phyloP scores from a whole-genome alignment of 2,888 invertebrate species.

The Chironomus riparius region DNA sequence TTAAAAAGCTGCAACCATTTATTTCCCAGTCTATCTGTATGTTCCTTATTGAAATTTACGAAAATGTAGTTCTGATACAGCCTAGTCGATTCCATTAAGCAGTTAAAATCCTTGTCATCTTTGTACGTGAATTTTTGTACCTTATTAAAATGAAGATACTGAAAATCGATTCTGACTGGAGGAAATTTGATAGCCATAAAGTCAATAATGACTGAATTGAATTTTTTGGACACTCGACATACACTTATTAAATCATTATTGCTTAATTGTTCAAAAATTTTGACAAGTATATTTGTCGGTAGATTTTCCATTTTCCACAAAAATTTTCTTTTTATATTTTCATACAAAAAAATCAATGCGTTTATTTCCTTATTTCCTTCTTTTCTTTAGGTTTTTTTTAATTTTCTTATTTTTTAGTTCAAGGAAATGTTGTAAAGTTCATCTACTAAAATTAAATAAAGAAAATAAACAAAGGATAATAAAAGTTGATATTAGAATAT shows the following conservation, averaged over 20 bases:
- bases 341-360: background rate
- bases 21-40: slow-evolving; percentile 17
- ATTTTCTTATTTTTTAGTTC: too few relatives aligned
- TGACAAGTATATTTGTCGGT: slow-evolving; percentile 5
- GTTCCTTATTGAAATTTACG: slow-evolving; percentile 15
- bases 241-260: background rate
- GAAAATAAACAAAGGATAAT: too few relatives aligned
- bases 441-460: too few relatives aligned
- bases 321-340: too few relatives aligned
- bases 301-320: background rate
- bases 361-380: background rate
- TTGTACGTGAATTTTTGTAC: slow-evolving; percentile 20
- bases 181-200: slow-evolving; percentile 15
- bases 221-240: background rate
- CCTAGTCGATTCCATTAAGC: background rate
- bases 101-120: slow-evolving; percentile 11
- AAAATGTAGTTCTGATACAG: slow-evolving; percentile 20
- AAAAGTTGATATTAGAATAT: too few relatives aligned
- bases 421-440: too few relatives aligned
- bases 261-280: background rate
- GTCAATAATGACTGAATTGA: slow-evolving; percentile 6
- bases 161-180: background rate
- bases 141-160: slow-evolving; percentile 15
- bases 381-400: background rate
- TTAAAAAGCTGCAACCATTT: slow-evolving; percentile 21